A percentile compares a stretch with the other conserved stretches of the same genome.
Evolutionary conservation across 2,888 invertebrate genomes (phyloP).

Genomic region (Rhingia campestris): DNA sequence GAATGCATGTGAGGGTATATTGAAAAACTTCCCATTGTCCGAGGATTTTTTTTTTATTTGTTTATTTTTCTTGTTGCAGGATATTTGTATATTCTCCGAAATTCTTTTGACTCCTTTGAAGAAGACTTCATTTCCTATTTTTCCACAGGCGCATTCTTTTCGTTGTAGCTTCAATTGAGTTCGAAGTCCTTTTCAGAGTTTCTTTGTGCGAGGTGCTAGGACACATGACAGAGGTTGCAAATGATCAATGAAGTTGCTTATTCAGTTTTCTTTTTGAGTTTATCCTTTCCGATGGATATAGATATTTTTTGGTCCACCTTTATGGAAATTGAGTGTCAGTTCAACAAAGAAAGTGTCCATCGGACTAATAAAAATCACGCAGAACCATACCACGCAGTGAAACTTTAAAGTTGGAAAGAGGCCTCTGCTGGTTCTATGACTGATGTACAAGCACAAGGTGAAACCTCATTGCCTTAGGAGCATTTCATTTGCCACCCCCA

Average conservation of each 20-base stretch:
- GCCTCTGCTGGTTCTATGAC: constrained; percentile 12
- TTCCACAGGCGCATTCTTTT: constrained; percentile 62
- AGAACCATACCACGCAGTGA: not conserved
- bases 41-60: constrained; percentile 32
- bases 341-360: constrained; percentile 32
- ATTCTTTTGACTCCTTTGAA: constrained; percentile 72
- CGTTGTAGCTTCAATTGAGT: constrained; percentile 62
- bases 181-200: constrained; percentile 54
- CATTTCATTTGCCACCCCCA: constrained; percentile 61
- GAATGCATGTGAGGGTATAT: constrained; percentile 45
- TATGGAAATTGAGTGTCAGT: constrained; percentile 65
- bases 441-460: constrained; percentile 59
- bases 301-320: constrained; percentile 39
- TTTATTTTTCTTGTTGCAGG: constrained; percentile 36
- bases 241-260: constrained; percentile 71
- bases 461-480: constrained; percentile 43
- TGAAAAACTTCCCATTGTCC: constrained; percentile 68
- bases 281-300: constrained; percentile 3
- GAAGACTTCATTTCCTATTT: constrained; percentile 72
- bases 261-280: constrained; percentile 54
- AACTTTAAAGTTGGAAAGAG: constrained; percentile 10
- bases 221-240: constrained; percentile 72
- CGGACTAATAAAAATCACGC: constrained; percentile 53
- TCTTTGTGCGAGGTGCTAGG: constrained; percentile 65
- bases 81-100: constrained; percentile 63